Evolutionary conservation across 2,797 vertebrate species (phyloP).

Genomic region (Gymnodraco acuticeps): DNA sequence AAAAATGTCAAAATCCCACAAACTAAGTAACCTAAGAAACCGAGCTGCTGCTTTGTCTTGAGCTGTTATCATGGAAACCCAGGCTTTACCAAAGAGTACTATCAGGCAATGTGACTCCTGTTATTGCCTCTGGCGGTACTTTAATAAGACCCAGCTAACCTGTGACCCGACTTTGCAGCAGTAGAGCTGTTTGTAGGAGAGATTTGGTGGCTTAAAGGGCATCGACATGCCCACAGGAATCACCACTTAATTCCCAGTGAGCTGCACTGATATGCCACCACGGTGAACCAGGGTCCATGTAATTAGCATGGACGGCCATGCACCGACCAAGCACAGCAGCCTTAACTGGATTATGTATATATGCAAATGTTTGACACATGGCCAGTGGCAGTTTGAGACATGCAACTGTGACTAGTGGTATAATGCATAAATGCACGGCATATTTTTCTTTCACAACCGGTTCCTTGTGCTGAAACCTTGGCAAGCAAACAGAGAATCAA

Average conservation of each 20-base stretch:
- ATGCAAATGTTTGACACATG: conserved; percentile 52
- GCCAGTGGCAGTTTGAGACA: conserved; percentile 48
- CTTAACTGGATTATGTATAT: conserved; percentile 68
- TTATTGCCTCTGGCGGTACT: conserved; percentile 71
- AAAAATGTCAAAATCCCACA: conserved; percentile 27
- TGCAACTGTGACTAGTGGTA: conserved; percentile 37
- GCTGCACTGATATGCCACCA: conserved; percentile 46
- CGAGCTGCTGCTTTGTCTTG: conserved; percentile 59
- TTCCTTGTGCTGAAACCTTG: conserved; percentile 12
- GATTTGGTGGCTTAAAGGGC: conserved; percentile 64
- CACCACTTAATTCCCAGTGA: conserved; percentile 54
- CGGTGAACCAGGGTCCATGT: conserved; percentile 43
- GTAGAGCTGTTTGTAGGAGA: conserved; percentile 42
- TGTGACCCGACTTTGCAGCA: conserved; percentile 60
- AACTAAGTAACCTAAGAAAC: conserved; percentile 43
- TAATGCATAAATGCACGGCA: conserved; percentile 17
- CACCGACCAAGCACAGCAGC: conserved; percentile 36
- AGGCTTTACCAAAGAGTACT: conserved; percentile 61
- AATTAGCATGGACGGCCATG: conserved; percentile 67
- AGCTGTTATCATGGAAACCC: conserved; percentile 67
- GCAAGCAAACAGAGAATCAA: neutral
- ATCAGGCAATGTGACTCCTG: conserved; percentile 60
- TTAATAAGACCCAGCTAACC: conserved; percentile 75
- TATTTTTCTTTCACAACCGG: conserved; percentile 6
- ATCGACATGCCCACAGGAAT: conserved; percentile 49